phyloP scores from a whole-genome alignment of 2,888 invertebrate species.

The Apodemia mormo region DNA sequence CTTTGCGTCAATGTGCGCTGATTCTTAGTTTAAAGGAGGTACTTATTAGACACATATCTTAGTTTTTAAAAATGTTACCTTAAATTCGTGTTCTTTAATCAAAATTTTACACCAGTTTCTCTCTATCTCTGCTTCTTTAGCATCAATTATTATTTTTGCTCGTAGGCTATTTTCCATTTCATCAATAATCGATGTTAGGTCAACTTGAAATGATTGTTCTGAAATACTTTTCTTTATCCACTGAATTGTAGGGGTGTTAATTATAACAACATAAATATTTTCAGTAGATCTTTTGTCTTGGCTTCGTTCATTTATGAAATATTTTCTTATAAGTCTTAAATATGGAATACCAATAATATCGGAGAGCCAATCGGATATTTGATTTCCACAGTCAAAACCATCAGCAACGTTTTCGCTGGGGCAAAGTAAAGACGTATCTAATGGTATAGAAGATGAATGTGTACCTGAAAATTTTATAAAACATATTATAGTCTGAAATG shows the following conservation, averaged over 20 bases:
- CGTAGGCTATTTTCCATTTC: background rate
- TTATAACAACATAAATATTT: background rate
- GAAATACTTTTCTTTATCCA: background rate
- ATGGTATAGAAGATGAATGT: constrained; percentile 10
- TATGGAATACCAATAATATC: constrained; percentile 3
- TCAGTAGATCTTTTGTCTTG: background rate
- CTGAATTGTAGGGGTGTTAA: background rate
- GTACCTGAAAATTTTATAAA: constrained; percentile 6
- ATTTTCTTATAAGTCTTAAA: constrained; percentile 17
- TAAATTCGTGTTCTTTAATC: constrained; percentile 15
- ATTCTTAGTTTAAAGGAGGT: too few relatives aligned
- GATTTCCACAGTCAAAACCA: constrained; percentile 20
- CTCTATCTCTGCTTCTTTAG: background rate
- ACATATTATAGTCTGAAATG: too few relatives aligned
- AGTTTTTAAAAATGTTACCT: constrained; percentile 8
- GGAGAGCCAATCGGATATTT: constrained; percentile 22
- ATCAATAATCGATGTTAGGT: background rate
- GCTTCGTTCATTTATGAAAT: background rate
- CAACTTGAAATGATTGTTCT: background rate
- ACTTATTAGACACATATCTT: background rate
- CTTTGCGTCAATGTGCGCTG: too few relatives aligned
- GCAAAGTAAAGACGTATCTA: constrained; percentile 12
- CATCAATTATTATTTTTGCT: constrained; percentile 15
- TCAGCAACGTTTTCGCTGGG: background rate
- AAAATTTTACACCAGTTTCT: constrained; percentile 3